phyloP scores from a whole-genome alignment of 2,888 invertebrate genomes.

The Ferrisia virgata region DNA sequence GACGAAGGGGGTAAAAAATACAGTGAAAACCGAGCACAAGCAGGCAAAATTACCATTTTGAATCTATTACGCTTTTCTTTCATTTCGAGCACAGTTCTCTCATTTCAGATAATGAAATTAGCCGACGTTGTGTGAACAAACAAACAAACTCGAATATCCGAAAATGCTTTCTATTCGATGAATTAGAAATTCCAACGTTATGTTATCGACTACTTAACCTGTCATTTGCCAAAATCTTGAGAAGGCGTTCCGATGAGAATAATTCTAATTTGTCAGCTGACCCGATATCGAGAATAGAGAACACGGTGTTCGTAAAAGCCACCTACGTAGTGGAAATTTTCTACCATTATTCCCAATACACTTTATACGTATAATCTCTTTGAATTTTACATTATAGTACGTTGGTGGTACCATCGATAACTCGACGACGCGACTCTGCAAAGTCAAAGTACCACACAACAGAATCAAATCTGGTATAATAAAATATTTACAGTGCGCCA shows the following conservation, averaged over 20 bases:
- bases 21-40: background rate
- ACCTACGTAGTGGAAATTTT: background rate
- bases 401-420: too few species aligned
- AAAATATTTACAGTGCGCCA: too few species aligned
- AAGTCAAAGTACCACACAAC: too few species aligned
- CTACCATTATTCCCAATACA: too few species aligned
- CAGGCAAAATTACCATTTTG: background rate
- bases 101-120: conserved; percentile 11
- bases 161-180: background rate
- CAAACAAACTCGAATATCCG: background rate
- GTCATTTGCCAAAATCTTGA: background rate
- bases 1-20: background rate
- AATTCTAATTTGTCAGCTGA: background rate
- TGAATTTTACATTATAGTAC: too few species aligned
- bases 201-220: conserved; percentile 1
- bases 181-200: background rate
- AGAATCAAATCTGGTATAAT: too few species aligned
- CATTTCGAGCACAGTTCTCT: background rate
- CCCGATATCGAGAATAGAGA: background rate
- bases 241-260: background rate
- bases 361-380: too few species aligned
- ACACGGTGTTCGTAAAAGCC: background rate
- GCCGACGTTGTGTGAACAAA: background rate
- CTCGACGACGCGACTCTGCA: too few species aligned
- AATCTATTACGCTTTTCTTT: background rate